These are phyloP conservation scores for Plutella xylostella DNA, from an alignment of 2,888 invertebrate genomes.

Conservation along the genomic window DNA sequence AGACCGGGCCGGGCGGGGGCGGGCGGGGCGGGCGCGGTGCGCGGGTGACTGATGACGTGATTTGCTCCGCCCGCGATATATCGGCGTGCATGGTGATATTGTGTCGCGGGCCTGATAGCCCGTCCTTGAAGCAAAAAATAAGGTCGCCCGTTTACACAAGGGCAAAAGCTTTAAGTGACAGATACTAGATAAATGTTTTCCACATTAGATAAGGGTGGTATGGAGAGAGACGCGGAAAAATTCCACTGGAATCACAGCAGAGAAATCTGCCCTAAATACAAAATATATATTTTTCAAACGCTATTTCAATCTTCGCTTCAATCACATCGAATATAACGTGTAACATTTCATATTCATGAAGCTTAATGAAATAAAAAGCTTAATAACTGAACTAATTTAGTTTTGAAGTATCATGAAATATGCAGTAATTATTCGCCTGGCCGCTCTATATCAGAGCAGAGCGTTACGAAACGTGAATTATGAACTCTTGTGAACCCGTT, in stretches of 20 bases:
- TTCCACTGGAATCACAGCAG: too few relatives aligned
- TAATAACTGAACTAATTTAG: not conserved
- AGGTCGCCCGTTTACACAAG: slow-evolving; percentile 63
- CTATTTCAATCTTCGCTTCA: too few relatives aligned
- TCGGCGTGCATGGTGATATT: slow-evolving; percentile 58
- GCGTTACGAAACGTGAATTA: slow-evolving; percentile 33
- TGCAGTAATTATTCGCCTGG: not conserved
- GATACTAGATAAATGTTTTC: slow-evolving; percentile 66
- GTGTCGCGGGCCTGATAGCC: slow-evolving; percentile 59
- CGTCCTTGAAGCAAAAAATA: slow-evolving; percentile 60
- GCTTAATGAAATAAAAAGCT: too few relatives aligned
- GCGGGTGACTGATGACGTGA: slow-evolving; percentile 57
- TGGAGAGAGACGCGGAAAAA: slow-evolving; percentile 39
- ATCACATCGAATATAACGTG: too few relatives aligned
- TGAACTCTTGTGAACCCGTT: slow-evolving; percentile 39
- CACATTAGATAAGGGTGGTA: slow-evolving; percentile 50
- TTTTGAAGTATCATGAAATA: not conserved
- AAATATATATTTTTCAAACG: too few relatives aligned
- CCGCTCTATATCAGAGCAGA: not conserved
- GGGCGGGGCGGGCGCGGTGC: slow-evolving; percentile 14
- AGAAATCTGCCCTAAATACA: too few relatives aligned
- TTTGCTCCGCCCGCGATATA: slow-evolving; percentile 50
- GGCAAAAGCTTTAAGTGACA: slow-evolving; percentile 64
- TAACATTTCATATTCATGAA: too few relatives aligned
- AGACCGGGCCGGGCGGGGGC: slow-evolving; percentile 16